Evolutionary conservation across 2,113 vertebrate species (phyloP).

Genomic region (Acanthisitta chloris): DNA sequence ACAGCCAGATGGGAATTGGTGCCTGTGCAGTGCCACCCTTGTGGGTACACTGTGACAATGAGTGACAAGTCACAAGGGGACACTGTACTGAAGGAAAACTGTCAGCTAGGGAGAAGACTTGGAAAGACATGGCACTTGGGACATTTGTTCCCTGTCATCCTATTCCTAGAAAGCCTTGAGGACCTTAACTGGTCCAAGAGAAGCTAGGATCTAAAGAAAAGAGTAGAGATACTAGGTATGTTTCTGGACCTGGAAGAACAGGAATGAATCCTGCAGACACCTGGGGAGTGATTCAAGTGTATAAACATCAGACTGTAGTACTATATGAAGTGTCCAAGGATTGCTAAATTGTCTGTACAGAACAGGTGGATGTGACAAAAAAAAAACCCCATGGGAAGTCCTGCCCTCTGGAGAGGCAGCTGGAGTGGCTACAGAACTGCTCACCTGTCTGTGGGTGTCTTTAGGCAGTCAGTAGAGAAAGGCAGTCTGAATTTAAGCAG

Average conservation of each 20-base stretch:
- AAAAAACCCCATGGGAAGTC: neutral
- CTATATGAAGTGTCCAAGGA: neutral
- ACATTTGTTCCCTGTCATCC: neutral
- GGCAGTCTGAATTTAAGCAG: neutral
- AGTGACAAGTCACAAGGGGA: neutral
- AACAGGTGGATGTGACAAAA: neutral
- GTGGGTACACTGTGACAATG: fast-evolving
- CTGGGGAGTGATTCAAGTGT: neutral
- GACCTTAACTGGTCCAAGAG: neutral
- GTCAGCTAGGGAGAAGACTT: neutral
- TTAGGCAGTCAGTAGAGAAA: neutral
- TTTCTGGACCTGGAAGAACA: neutral
- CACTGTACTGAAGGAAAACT: neutral
- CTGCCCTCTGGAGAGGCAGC: neutral
- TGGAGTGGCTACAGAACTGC: neutral
- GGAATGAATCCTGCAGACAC: neutral
- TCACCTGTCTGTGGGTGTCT: neutral
- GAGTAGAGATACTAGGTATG: neutral
- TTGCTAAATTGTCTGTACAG: neutral
- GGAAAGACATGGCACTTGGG: neutral
- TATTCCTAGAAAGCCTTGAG: neutral
- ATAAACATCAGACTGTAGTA: neutral
- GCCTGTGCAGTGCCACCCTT: neutral
- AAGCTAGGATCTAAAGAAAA: neutral
- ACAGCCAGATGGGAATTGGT: neutral